Percentiles rank a stretch among this genome's conserved stretches.
These are phyloP conservation scores for Sericinus montela DNA, from an alignment of 2,888 invertebrate genomes.

Conservation along the genomic window DNA sequence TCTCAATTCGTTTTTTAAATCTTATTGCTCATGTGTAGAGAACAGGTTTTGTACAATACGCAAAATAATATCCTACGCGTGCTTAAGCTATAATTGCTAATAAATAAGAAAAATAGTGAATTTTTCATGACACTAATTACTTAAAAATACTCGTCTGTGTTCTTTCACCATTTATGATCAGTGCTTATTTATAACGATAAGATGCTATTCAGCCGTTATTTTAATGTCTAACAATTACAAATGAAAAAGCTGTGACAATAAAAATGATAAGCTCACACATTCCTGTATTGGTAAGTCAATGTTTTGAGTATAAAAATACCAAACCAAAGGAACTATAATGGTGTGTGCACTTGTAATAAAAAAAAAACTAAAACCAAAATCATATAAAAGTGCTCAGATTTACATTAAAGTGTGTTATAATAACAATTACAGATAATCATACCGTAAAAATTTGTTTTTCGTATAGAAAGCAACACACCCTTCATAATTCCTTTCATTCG, in stretches of 20 bases:
- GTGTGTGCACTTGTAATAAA: conserved; percentile 26
- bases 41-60: conserved; percentile 62
- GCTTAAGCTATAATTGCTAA: conserved; percentile 57
- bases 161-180: no score
- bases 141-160: conserved; percentile 37
- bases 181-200: background rate
- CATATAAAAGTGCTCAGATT: background rate
- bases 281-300: conserved; percentile 67
- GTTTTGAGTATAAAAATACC: conserved; percentile 67
- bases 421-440: background rate
- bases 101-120: conserved; percentile 57
- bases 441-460: background rate
- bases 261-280: conserved; percentile 69
- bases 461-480: conserved; percentile 21
- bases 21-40: conserved; percentile 55
- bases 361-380: background rate
- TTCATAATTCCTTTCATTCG: conserved; percentile 40
- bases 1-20: conserved; percentile 38
- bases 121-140: conserved; percentile 42
- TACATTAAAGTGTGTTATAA: background rate
- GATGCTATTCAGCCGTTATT: conserved; percentile 1
- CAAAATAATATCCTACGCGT: conserved; percentile 57
- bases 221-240: conserved; percentile 30
- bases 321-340: conserved; percentile 43
- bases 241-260: conserved; percentile 51